Conservation (phyloP, 2,888 invertebrate genomes). For the Conus canariensis region DNA sequence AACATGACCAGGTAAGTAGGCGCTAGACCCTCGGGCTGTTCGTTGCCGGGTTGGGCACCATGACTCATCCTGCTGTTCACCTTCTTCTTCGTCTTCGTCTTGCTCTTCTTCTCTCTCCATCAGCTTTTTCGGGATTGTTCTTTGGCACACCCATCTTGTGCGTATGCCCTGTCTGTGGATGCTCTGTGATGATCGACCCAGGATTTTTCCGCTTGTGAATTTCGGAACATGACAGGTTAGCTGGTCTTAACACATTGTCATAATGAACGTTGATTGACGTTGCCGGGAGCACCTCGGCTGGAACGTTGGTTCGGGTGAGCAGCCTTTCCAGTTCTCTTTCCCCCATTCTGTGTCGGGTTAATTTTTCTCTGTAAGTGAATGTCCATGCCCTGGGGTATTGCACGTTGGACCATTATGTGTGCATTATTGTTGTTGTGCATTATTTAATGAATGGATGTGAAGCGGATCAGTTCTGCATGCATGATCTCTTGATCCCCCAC, state of each 20-base stretch:
- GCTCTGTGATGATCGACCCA: not conserved
- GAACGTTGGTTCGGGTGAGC: no score
- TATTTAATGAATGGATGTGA: no score
- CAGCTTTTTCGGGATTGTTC: not conserved
- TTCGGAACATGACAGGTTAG: not conserved
- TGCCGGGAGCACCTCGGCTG: not conserved
- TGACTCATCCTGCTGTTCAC: not conserved
- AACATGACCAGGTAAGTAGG: slow-evolving; percentile 29
- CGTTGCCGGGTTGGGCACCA: not conserved
- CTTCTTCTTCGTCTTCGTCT: not conserved
- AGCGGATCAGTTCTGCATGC: no score
- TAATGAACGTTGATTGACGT: not conserved
- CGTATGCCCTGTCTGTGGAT: not conserved
- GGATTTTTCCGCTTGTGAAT: not conserved
- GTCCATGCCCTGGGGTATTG: no score
- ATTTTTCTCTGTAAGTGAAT: no score
- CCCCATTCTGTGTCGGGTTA: not conserved
- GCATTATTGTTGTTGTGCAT: no score
- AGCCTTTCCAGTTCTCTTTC: no score
- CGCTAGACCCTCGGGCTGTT: not conserved
- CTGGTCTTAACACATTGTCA: not conserved
- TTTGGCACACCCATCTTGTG: not conserved
- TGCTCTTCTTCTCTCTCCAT: not conserved
- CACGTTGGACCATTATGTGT: no score
- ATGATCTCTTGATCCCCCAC: no score